Evolutionary conservation across 1,140 invertebrate species (phyloP).

Genomic region (Papilio glaucus): DNA sequence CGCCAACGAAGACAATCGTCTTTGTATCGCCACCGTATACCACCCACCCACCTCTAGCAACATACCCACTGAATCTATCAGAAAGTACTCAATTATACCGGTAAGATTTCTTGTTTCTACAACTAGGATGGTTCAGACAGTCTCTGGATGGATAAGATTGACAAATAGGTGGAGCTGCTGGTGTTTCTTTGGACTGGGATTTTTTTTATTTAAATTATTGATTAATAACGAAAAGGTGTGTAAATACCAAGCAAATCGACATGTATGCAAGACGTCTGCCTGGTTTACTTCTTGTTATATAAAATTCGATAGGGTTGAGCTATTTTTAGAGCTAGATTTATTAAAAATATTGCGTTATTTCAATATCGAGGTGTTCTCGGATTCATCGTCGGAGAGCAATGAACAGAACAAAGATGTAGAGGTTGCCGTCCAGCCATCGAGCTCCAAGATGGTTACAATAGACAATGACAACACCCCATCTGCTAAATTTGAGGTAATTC

Average conservation of each 20-base stretch:
- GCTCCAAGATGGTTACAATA: background rate
- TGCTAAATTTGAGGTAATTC: background rate
- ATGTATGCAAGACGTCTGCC: no score
- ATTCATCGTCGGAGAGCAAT: slow-evolving; percentile 3
- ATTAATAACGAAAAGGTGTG: no score
- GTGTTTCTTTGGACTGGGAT: no score
- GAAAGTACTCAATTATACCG: slow-evolving; percentile 58
- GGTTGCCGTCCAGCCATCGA: background rate
- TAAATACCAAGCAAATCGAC: no score
- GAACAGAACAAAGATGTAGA: background rate
- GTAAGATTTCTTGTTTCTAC: no score
- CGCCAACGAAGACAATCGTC: slow-evolving; percentile 72
- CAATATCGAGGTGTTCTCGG: background rate
- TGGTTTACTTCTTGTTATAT: no score
- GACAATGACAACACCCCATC: background rate
- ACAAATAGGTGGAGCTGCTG: no score
- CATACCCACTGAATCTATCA: slow-evolving; percentile 41
- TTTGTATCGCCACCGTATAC: slow-evolving; percentile 65
- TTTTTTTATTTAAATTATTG: no score
- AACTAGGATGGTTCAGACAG: no score
- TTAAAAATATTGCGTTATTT: background rate
- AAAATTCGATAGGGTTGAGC: no score
- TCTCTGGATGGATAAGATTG: no score
- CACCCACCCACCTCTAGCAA: slow-evolving; percentile 36
- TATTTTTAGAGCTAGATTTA: no score